Conservation (phyloP, 2,113 vertebrate genomes). For the Casuarius casuarius region DNA sequence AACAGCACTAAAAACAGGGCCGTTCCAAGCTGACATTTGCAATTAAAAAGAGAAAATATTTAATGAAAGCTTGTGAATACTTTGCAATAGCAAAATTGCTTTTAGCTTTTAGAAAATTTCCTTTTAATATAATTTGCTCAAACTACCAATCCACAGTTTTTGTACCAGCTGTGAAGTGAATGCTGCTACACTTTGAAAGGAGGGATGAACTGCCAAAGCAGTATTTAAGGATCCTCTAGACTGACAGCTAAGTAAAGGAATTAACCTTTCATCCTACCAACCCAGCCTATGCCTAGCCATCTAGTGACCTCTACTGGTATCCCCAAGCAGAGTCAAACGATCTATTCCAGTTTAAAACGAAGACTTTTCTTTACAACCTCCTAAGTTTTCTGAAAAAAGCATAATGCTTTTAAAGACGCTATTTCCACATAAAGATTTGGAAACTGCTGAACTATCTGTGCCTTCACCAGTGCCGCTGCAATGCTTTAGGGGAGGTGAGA, state of each 20-base stretch:
- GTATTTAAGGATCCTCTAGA: not conserved
- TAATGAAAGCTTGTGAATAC: not conserved
- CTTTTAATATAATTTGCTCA: not conserved
- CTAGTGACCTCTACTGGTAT: not conserved
- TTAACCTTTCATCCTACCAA: not conserved
- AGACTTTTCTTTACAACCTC: not conserved
- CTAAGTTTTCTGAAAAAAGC: not conserved
- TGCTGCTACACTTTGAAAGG: not conserved
- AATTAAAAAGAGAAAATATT: slow-evolving; percentile 60
- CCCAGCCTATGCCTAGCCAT: accelerated
- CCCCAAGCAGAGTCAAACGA: not conserved
- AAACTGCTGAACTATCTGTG: not conserved
- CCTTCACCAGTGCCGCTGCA: not conserved
- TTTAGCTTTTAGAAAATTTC: not conserved
- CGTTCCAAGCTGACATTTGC: slow-evolving; percentile 23
- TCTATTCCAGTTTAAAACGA: not conserved
- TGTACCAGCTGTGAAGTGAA: not conserved
- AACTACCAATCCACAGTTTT: not conserved
- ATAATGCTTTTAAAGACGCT: no score
- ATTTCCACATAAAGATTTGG: not conserved
- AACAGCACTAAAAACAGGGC: not conserved
- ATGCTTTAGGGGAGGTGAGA: not conserved
- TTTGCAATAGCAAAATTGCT: not conserved
- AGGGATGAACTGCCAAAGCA: not conserved
- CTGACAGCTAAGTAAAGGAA: not conserved